Conservation (phyloP, 2,797 vertebrate species). For the Sparus aurata region DNA sequence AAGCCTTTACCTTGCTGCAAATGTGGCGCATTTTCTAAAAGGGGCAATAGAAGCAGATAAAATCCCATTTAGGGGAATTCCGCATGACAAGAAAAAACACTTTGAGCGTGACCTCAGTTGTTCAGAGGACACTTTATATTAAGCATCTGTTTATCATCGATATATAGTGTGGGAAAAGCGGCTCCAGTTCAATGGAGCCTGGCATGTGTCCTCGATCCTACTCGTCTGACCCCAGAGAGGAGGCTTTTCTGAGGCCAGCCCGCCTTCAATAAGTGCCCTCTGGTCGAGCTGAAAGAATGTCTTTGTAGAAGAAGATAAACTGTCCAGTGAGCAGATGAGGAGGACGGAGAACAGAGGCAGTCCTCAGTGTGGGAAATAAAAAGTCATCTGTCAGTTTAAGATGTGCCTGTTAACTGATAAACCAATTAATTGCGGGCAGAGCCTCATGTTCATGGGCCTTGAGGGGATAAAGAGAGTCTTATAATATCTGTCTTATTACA, state of each 20-base stretch:
- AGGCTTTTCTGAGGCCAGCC: slow-evolving; percentile 43
- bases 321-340: slow-evolving; percentile 42
- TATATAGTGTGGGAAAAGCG: slow-evolving; percentile 33
- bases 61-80: not conserved
- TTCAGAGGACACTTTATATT: slow-evolving; percentile 18
- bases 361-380: slow-evolving; percentile 48
- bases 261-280: slow-evolving; percentile 42
- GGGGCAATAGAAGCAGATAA: not conserved
- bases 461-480: slow-evolving; percentile 2
- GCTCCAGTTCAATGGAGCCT: slow-evolving; percentile 24
- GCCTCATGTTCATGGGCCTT: slow-evolving; percentile 21
- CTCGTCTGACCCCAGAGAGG: slow-evolving; percentile 53
- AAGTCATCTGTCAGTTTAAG: slow-evolving; percentile 61
- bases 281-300: slow-evolving; percentile 48
- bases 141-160: slow-evolving; percentile 48
- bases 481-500: slow-evolving; percentile 30
- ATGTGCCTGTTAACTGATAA: slow-evolving; percentile 51
- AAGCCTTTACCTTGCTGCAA: too few relatives aligned
- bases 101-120: not conserved
- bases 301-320: slow-evolving; percentile 63
- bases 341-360: slow-evolving; percentile 43
- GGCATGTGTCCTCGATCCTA: slow-evolving; percentile 42
- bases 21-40: too few relatives aligned
- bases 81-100: not conserved
- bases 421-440: slow-evolving; percentile 54